phyloP scores from a whole-genome alignment of 2,113 vertebrate species.

The Euleptes europaea region DNA sequence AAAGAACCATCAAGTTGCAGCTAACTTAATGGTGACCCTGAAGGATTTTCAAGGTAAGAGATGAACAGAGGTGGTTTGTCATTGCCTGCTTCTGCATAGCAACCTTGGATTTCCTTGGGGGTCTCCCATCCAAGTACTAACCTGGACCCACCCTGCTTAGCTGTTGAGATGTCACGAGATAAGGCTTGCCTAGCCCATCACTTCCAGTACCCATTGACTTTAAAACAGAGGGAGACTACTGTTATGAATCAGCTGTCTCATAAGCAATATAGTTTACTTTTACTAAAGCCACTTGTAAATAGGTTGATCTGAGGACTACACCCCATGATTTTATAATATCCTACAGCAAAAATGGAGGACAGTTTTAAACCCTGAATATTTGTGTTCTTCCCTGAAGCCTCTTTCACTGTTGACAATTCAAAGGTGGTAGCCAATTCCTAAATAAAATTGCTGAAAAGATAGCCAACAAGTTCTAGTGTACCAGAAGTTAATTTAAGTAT shows the following conservation, averaged over 20 bases:
- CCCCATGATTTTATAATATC: background rate
- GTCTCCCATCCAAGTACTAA: too few species aligned
- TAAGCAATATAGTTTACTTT: background rate
- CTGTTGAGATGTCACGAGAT: too few species aligned
- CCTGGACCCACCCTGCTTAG: too few species aligned
- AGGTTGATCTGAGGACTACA: background rate
- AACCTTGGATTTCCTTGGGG: too few species aligned
- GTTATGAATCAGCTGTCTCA: background rate
- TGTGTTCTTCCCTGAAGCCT: fast-evolving
- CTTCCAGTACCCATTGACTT: background rate
- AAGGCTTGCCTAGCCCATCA: fast-evolving
- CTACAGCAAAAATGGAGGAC: background rate
- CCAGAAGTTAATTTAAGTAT: background rate
- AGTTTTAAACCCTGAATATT: background rate
- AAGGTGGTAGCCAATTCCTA: background rate
- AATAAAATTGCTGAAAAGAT: background rate
- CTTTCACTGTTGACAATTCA: background rate
- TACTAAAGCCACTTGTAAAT: background rate
- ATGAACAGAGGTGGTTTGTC: too few species aligned
- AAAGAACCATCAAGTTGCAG: too few species aligned
- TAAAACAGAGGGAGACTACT: fast-evolving
- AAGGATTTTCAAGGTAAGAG: too few species aligned
- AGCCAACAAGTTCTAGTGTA: background rate
- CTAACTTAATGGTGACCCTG: too few species aligned
- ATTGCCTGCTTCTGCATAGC: too few species aligned